Evolutionary conservation across 2,888 invertebrate species (phyloP), one percentile per base, ranked within the genome.

Genomic region (Spodoptera littoralis): DNA sequence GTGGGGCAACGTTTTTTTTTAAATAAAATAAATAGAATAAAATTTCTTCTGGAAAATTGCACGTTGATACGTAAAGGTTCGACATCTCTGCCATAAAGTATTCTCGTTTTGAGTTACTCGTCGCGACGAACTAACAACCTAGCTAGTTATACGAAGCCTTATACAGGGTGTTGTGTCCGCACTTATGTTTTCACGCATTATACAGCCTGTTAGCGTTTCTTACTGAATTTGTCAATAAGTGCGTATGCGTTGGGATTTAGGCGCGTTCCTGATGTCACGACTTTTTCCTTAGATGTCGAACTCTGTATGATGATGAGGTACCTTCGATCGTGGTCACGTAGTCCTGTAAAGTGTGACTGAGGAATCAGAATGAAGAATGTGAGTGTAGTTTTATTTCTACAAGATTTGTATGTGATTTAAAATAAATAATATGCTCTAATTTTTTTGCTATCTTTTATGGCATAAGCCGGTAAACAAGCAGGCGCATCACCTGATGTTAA

Each of bases 31-130:
- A n/a, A n/a, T n/a, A n/a, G n/a, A n/a, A n/a, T n/a, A n/a, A n/a
- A n/a, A n/a, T 18, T 18, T 18, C 18, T 18, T 18, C 18, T 18
- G 18, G 18, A 18, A 18, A 18, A 18, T 18, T 18, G 18, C 18
- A 18, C 18, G 18, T 18, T 18, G 18, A 18, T 18, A 18, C 18
- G 18, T 18, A 18, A 18, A 18, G 18, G 18, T 18, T 18, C 18
- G 18, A 1, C 18, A 18, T 18, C 18, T 18, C 18, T 18, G 18
- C 18, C 18, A 18, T 18, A 54, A 72, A 66, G 67, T 53, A 57
- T 49, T 44, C 45, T 41, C 65, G 65, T 74, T 86, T 88, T 88
- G 87, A 88, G 81, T 88, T 87, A 87, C 87, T 80, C 81, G 57
- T 73, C 66, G 52, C 62, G 62, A 62, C 58, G 67, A 70, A 57